A percentile compares a stretch with the other conserved stretches of the same genome.
phyloP scores from a whole-genome alignment of 2,113 vertebrate genomes.

The Salvelinus fontinalis region DNA sequence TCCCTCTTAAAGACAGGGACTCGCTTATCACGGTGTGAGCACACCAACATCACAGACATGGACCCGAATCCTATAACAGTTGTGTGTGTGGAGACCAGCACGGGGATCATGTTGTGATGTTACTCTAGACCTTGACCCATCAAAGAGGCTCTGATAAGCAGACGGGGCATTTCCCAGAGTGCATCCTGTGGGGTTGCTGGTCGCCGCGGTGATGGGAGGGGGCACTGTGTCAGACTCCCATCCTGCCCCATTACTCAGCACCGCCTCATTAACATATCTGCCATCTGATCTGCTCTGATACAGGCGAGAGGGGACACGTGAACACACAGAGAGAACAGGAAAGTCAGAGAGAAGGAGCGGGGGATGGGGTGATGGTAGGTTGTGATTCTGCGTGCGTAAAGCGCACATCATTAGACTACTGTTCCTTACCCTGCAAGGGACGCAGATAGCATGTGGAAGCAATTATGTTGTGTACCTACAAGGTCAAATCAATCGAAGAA shows the following conservation, averaged over 20 bases:
- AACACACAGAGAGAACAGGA: slow-evolving; percentile 35
- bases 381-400: slow-evolving; percentile 34
- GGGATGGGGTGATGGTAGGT: neutral
- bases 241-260: slow-evolving; percentile 69
- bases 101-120: slow-evolving; percentile 55
- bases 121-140: slow-evolving; percentile 64
- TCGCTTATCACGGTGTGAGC: slow-evolving; percentile 13
- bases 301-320: slow-evolving; percentile 43
- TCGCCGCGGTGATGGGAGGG: slow-evolving; percentile 60
- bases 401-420: slow-evolving; percentile 13
- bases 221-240: slow-evolving; percentile 65
- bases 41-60: slow-evolving; percentile 18
- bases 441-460: neutral
- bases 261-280: slow-evolving; percentile 63
- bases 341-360: slow-evolving; percentile 7
- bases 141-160: slow-evolving; percentile 73
- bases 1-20: slow-evolving; percentile 8
- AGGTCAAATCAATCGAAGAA: slow-evolving; percentile 54
- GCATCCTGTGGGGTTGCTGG: slow-evolving; percentile 61
- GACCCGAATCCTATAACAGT: slow-evolving; percentile 8
- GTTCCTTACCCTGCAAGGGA: slow-evolving; percentile 6
- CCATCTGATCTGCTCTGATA: slow-evolving; percentile 64
- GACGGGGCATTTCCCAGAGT: slow-evolving; percentile 69
- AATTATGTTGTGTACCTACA: slow-evolving; percentile 27
- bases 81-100: slow-evolving; percentile 25